These are phyloP conservation scores for Vanessa cardui DNA, from an alignment of 2,888 invertebrate species.

Conservation along the genomic window DNA sequence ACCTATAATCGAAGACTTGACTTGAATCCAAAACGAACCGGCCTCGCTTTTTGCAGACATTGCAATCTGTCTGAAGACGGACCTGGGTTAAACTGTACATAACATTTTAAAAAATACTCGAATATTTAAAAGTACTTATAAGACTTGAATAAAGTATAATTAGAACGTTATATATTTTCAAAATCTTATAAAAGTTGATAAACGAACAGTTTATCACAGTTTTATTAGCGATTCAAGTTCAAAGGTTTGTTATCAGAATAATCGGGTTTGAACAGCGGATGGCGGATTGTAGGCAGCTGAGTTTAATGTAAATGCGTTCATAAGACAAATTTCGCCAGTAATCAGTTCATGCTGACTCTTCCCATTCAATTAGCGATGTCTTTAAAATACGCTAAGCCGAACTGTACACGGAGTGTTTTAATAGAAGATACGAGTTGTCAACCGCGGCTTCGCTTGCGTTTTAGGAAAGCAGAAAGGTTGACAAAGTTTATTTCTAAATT, in stretches of 20 bases:
- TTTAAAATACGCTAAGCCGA: not conserved
- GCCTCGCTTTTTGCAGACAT: too few species aligned
- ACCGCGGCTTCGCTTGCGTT: too few species aligned
- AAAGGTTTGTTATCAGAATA: slow-evolving; percentile 29
- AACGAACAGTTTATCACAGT: not conserved
- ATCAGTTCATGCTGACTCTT: slow-evolving; percentile 36
- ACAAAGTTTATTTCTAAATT: too few species aligned
- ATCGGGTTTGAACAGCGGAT: slow-evolving; percentile 30
- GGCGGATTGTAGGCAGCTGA: slow-evolving; percentile 18
- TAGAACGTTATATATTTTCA: not conserved
- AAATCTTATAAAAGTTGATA: not conserved
- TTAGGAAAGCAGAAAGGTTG: too few species aligned
- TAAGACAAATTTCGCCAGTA: slow-evolving; percentile 36
- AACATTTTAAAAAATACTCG: too few species aligned
- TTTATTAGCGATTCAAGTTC: slow-evolving; percentile 7
- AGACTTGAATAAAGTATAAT: too few species aligned
- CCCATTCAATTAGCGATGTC: slow-evolving; percentile 32
- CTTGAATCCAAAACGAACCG: too few species aligned
- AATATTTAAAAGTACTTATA: too few species aligned
- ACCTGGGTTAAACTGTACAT: too few species aligned
- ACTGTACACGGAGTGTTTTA: not conserved
- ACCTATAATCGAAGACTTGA: too few species aligned
- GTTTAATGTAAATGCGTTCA: slow-evolving; percentile 35
- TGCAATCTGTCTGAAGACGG: too few species aligned
- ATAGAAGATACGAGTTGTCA: too few species aligned